Base-by-base conservation (phyloP, 2,113 vertebrate genomes). In the Cariama cristata region DNA sequence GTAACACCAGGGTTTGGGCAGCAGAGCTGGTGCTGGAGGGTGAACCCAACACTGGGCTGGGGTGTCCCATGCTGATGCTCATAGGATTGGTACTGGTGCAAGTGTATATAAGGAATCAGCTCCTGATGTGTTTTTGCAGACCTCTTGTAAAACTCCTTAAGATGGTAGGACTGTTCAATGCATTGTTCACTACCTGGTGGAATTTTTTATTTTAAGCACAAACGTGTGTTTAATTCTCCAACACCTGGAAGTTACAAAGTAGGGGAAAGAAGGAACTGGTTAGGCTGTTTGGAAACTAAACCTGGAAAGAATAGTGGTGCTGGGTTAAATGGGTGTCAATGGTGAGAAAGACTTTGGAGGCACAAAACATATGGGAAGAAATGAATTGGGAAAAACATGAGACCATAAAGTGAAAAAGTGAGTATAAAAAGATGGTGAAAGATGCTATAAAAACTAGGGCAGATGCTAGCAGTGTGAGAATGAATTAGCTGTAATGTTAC, bases 11-110 rank as follows among this genome's bases (percentile, higher is more conserved):
- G 23, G 15, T 32, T 58, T 56, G 64, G 17, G 72, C 58, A 72
- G 52, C 14, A 33, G n/a, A 22, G 32, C 23, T 40, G 40, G 8
- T 68, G 45, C 49, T 84, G n/a, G 20, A 14, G 30, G 17, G n/a
- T 64, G 42, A 63, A 47, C 28, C 47, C 19, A 47, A 6, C 11
- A 10, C 16, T 26, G 42, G 26, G 8, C n/a, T 32, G n/a, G 32
- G 33, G 8, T 30, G 15, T 60, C 55, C 20, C 20, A 14, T 55
- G n/a, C 33, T 0, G 2, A 16, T 0, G 2, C 49, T 63, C 13
- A 21, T 17, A 23, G 49, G 64, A 23, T 11, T 77, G n/a, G 16
- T 83, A 49, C 42, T 84, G n/a, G n/a, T 71, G 14, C 47, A 76
- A 83, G 30, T 21, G 11, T 33, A 4, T 10, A 11, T 55, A 42